Evolutionary conservation across 2,797 vertebrate genomes (phyloP).

Genomic region (Syncerus caffer): DNA sequence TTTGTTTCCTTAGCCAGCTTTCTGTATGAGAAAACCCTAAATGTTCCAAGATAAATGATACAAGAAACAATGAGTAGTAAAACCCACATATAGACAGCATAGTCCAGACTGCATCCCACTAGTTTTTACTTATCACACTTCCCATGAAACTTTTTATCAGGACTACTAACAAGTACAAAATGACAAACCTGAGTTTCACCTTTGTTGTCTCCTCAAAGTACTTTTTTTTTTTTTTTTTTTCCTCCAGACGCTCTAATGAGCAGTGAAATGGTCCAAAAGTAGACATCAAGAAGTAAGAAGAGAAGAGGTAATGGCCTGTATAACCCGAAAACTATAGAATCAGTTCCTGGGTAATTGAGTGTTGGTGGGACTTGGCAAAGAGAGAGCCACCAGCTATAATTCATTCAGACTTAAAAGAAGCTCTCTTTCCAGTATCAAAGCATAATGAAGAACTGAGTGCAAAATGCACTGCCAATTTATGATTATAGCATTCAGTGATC

Average conservation of each 20-base stretch:
- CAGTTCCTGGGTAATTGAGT: conserved; percentile 54
- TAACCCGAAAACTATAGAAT: conserved; percentile 60
- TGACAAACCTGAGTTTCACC: conserved; percentile 39
- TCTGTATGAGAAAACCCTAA: background rate
- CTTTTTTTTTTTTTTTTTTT: conserved; percentile 35
- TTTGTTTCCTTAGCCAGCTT: conserved; percentile 15
- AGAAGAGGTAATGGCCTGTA: conserved; percentile 50
- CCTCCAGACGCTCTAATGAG: conserved; percentile 40
- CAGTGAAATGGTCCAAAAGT: conserved; percentile 51
- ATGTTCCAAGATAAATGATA: background rate
- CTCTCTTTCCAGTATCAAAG: conserved; percentile 51
- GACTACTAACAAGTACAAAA: conserved; percentile 44
- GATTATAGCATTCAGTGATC: conserved; percentile 56
- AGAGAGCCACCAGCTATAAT: conserved; percentile 6
- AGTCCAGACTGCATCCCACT: background rate
- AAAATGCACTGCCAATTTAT: conserved; percentile 62
- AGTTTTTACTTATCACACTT: conserved; percentile 20
- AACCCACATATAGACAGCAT: background rate
- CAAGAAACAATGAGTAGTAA: background rate
- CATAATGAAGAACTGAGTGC: conserved; percentile 44
- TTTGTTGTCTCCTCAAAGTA: conserved; percentile 34
- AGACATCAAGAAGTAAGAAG: conserved; percentile 48
- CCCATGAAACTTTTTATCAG: conserved; percentile 19
- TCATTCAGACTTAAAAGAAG: conserved; percentile 56
- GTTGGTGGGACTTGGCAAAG: conserved; percentile 56